phyloP scores from a whole-genome alignment of 2,797 vertebrate genomes.

The Phrynocephalus guinanensis region DNA sequence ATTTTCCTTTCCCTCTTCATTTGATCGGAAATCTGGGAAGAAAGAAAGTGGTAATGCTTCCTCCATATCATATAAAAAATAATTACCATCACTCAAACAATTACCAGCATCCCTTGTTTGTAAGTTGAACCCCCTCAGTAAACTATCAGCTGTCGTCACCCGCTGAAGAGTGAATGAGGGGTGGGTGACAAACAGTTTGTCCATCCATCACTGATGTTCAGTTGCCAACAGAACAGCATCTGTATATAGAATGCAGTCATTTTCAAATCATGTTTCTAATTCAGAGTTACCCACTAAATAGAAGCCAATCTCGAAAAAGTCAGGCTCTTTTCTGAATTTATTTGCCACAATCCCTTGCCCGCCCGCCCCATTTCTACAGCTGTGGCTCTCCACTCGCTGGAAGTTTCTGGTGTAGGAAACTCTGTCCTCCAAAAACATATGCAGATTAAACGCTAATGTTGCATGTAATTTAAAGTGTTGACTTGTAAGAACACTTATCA shows the following conservation, averaged over 20 bases:
- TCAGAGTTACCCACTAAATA: constrained; percentile 18
- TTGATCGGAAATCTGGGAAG: not conserved
- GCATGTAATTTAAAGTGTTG: constrained; percentile 77
- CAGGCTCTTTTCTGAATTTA: not conserved
- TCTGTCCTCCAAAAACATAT: constrained; percentile 55
- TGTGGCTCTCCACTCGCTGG: constrained; percentile 43
- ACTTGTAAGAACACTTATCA: constrained; percentile 80
- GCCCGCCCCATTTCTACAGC: constrained; percentile 55
- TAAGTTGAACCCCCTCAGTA: not conserved
- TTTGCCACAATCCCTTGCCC: constrained; percentile 54
- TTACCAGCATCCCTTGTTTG: not conserved
- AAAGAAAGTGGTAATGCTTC: not conserved
- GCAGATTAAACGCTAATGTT: constrained; percentile 82
- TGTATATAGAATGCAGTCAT: not conserved
- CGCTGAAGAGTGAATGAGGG: not conserved
- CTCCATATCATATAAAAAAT: not conserved
- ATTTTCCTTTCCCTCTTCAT: not conserved
- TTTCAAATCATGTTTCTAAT: not conserved
- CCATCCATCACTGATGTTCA: not conserved
- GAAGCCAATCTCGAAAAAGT: not conserved
- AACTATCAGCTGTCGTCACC: not conserved
- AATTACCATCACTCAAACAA: not conserved
- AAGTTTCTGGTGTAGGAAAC: constrained; percentile 28
- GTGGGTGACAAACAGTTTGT: not conserved
- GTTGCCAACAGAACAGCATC: not conserved